phyloP scores from a whole-genome alignment of 2,888 invertebrate species.

The Chloroclystis v-ata region DNA sequence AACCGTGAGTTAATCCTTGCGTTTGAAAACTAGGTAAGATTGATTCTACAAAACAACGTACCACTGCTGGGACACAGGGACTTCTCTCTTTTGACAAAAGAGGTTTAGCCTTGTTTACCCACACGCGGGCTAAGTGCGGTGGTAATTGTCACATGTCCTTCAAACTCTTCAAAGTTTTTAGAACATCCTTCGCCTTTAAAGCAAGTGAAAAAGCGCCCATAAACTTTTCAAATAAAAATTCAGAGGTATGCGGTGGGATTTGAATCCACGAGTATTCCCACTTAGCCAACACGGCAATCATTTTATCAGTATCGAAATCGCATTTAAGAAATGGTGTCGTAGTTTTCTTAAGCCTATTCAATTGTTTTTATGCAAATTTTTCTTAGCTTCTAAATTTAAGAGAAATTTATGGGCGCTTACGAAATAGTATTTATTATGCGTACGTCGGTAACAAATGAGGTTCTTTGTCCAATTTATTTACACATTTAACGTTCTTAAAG shows the following conservation, averaged over 20 bases:
- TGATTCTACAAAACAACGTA: conserved; percentile 3
- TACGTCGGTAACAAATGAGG: conserved; percentile 11
- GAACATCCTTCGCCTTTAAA: too few species aligned
- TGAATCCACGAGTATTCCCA: neutral
- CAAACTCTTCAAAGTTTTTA: too few species aligned
- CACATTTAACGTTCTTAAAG: conserved; percentile 12
- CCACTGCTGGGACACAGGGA: neutral
- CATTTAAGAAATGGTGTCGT: neutral
- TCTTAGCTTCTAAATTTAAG: conserved; percentile 4
- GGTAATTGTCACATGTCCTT: too few species aligned
- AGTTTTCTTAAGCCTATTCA: neutral
- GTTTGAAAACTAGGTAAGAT: neutral
- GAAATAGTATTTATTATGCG: conserved; percentile 6
- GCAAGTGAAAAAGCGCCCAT: too few species aligned
- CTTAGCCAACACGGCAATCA: too few species aligned
- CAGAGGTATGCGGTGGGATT: too few species aligned
- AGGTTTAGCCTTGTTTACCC: too few species aligned
- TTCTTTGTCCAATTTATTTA: conserved; percentile 19
- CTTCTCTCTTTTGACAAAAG: too few species aligned
- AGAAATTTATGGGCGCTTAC: conserved; percentile 19
- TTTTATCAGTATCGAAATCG: too few species aligned
- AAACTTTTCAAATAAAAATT: too few species aligned
- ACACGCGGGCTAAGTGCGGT: too few species aligned
- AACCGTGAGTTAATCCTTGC: conserved; percentile 9
- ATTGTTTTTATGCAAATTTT: conserved; percentile 8